A percentile compares a stretch with the other conserved stretches of the same genome.
Evolutionary conservation across 2,797 vertebrate genomes (phyloP).

Genomic region (Periophthalmus magnuspinnatus): DNA sequence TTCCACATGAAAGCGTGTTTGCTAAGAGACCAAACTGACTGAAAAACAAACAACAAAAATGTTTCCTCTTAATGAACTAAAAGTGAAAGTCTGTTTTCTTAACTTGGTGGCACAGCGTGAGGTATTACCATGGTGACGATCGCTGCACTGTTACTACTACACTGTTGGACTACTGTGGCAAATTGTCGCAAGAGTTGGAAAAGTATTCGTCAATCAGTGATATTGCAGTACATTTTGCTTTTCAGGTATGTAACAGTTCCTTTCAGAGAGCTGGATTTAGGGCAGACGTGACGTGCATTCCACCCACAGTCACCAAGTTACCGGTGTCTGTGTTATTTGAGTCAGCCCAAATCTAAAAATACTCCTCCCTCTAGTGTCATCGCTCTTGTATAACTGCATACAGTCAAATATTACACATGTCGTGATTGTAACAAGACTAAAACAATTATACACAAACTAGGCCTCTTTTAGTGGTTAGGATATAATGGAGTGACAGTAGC

Average conservation of each 20-base stretch:
- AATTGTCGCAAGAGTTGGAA: not conserved
- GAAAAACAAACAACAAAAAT: too few relatives aligned
- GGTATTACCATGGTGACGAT: too few relatives aligned
- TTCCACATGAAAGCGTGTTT: too few relatives aligned
- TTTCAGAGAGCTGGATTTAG: constrained; percentile 55
- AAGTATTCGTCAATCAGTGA: not conserved
- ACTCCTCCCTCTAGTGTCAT: constrained; percentile 19
- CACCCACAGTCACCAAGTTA: constrained; percentile 29
- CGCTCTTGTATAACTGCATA: constrained; percentile 14
- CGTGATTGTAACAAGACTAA: not conserved
- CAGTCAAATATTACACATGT: constrained; percentile 12
- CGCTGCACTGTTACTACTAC: too few relatives aligned
- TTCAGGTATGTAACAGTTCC: constrained; percentile 4
- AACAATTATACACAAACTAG: not conserved
- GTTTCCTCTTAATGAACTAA: too few relatives aligned
- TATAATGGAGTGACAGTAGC: too few relatives aligned
- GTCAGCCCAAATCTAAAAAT: constrained; percentile 31
- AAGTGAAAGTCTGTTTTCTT: too few relatives aligned
- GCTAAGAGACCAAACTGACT: too few relatives aligned
- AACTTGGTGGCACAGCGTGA: too few relatives aligned
- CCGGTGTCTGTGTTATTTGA: constrained; percentile 36
- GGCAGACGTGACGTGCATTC: constrained; percentile 62
- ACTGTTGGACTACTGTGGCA: too few relatives aligned
- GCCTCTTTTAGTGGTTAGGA: not conserved
- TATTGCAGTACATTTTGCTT: constrained; percentile 5